A percentile compares a stretch with the other conserved stretches of the same genome.
Evolutionary conservation across 2,797 vertebrate genomes (phyloP).

Genomic region (Rhabdomys pumilio): DNA sequence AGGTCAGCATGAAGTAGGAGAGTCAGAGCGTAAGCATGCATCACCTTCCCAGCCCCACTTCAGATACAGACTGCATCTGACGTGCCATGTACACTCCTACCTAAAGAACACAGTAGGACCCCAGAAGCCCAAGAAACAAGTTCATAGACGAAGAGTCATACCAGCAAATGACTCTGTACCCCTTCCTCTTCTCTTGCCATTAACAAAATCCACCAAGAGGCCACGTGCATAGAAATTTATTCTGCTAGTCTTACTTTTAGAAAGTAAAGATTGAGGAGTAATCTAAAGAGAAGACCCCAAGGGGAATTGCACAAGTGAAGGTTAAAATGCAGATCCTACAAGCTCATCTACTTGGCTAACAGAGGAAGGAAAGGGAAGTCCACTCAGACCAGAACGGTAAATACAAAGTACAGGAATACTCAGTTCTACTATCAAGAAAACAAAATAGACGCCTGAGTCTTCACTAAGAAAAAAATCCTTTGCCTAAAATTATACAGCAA

Average conservation of each 20-base stretch:
- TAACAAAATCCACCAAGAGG: conserved; percentile 79
- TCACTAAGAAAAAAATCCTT: conserved; percentile 74
- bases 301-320: conserved; percentile 79
- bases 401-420: conserved; percentile 88
- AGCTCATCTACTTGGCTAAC: conserved; percentile 77
- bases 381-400: conserved; percentile 85
- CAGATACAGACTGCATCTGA: conserved; percentile 71
- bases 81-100: conserved; percentile 77
- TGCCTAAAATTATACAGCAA: conserved; percentile 68
- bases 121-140: conserved; percentile 75
- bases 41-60: conserved; percentile 70
- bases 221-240: conserved; percentile 61
- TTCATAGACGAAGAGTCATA: conserved; percentile 79
- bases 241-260: conserved; percentile 76
- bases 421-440: conserved; percentile 79
- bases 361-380: conserved; percentile 81
- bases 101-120: conserved; percentile 73
- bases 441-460: conserved; percentile 74
- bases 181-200: conserved; percentile 72
- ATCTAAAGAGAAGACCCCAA: conserved; percentile 89
- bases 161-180: conserved; percentile 71
- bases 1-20: conserved; percentile 81
- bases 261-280: conserved; percentile 80
- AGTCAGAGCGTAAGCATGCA: conserved; percentile 83
- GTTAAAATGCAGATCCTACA: conserved; percentile 76